Evolutionary conservation across 2,797 vertebrate genomes (phyloP), one percentile per base, ranked within the genome.

Genomic region (Enteromius treurensis): DNA sequence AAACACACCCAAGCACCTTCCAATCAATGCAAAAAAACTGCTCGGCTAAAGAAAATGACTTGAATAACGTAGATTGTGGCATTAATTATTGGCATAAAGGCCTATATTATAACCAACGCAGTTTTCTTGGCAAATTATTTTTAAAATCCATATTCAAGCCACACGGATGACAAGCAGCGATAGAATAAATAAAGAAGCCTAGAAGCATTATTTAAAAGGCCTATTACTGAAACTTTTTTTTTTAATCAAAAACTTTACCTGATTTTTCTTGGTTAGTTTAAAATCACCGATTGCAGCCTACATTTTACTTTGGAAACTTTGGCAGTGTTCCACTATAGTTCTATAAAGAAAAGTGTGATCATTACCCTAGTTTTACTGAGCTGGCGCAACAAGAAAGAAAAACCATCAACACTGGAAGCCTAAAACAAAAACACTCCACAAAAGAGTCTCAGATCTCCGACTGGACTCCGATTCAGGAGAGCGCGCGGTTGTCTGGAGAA

Each of bases 11-110:
- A 65, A 86, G 81, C 73, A 84, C 85, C 81, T 84, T 82, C 83
- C 84, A 84, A 84, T 82, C 87, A 74, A 87, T 79, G 77, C 58
- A 1, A 85, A 86, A 83, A 89, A 87, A 77, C 65, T 14, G 77
- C 55, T 87, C 87, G 87, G 83, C 84, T 74, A 62, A 53, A 34
- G 64, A 62, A 84, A 87, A 82, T 60, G 8, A 77, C 34, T 65
- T 80, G 51, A 88, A 88, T 84, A 81, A 85, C 80, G 77, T 82
- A 37, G 21, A 8, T 47, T 77, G 81, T 58, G 60, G 86, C 77
- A 64, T 84, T 80, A 84, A 75, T 86, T 71, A 87, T 73, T 88
- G 79, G 23, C 51, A 42, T 79, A 42, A 21, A 69, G 47, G 15
- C 13, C 19, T 78, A 4, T 23, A 21, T 55, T 19, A 37, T 10